Evolutionary conservation across 2,113 vertebrate genomes (phyloP), one percentile per base, ranked within the genome.

Genomic region (Phyllopteryx taeniolatus): DNA sequence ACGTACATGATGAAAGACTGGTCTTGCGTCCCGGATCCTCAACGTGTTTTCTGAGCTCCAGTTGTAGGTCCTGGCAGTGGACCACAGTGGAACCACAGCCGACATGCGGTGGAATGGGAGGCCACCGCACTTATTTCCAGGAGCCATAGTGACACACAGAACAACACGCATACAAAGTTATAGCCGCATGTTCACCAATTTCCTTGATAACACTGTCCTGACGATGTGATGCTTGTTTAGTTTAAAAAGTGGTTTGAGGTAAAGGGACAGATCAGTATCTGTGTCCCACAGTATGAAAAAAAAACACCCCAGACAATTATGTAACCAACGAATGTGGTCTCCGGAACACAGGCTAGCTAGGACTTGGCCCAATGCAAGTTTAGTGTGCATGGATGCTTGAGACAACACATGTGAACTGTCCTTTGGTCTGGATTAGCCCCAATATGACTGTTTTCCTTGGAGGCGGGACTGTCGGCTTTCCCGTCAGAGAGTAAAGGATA

Each of bases 381-480:
- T 39, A 74, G 22, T 54, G 68, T 71, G 71, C 49, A 8, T 44
- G 59, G 31, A 57, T 39, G 71, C 33, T 9, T 62, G 54, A 19
- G 11, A 49, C 56, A 33, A 46, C 63, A 73, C 80, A 67, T 76
- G 79, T 79, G 54, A 11, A 77, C 35, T 64, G 71, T 43, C 56
- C 78, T 86, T 85, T 88, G 86, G 86, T 80, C 72, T 31, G 60
- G 77, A 74, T 81, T 46, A 69, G 71, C 80, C 68, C 68, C 57
- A 46, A 86, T 88, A 87, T 90, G 88, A 90, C 86, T 91, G 87
- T 88, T 91, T 90, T 90, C 71, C 74, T 91, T 92, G 88, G 88
- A 91, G 73, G 70, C 77, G 17, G 59, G 71, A 80, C 70, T 72
- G 2, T 71, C 85, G 73, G 61, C 79, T 87, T 90, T 90, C 89